Evolutionary conservation across 2,113 vertebrate genomes (phyloP).

Genomic region (Gorsachius goisagi): DNA sequence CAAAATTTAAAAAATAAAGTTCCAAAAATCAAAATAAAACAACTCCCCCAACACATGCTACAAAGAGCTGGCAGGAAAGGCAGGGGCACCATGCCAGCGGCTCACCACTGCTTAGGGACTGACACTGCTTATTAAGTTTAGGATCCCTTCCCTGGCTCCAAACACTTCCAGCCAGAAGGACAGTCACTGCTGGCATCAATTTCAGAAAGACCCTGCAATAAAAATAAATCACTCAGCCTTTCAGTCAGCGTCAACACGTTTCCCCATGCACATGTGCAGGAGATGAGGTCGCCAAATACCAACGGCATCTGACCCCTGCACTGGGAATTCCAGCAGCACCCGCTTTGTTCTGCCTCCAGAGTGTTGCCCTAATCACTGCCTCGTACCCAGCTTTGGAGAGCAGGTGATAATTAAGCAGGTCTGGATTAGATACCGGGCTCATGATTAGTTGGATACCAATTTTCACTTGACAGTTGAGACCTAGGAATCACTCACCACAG

Average conservation of each 20-base stretch:
- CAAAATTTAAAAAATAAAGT: not conserved
- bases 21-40: conserved; percentile 23
- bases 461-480: conserved; percentile 30
- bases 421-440: not conserved
- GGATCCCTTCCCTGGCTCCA: not conserved
- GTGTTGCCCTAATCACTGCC: not conserved
- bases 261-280: conserved; percentile 6
- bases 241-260: not conserved
- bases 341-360: conserved; percentile 49
- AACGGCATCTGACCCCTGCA: conserved; percentile 30
- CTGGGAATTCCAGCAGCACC: conserved; percentile 36
- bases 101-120: not conserved
- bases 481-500: not conserved
- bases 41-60: not conserved
- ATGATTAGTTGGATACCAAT: not conserved
- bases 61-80: conserved; percentile 24
- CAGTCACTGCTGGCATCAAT: conserved; percentile 39
- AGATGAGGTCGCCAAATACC: conserved; percentile 56
- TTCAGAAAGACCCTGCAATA: conserved; percentile 59
- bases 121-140: not conserved
- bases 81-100: not conserved
- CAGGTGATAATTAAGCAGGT: conserved; percentile 56
- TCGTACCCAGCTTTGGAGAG: not conserved
- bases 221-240: conserved; percentile 60
- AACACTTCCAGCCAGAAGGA: conserved; percentile 39